phyloP scores from a whole-genome alignment of 2,113 vertebrate genomes.

The Podocnemis expansa region DNA sequence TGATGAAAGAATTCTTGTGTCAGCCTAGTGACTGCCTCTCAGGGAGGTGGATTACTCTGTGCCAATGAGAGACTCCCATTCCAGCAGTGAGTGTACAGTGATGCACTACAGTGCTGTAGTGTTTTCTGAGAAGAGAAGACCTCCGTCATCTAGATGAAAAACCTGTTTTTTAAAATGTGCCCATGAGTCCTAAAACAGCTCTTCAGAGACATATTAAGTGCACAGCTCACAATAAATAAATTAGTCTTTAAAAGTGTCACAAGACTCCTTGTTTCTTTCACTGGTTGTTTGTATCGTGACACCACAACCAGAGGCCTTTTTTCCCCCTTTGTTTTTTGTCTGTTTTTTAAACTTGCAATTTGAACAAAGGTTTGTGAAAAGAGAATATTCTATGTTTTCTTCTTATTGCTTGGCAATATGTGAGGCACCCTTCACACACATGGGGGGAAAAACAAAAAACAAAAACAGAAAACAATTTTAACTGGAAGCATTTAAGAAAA shows the following conservation, averaged over 20 bases:
- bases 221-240: too few relatives aligned
- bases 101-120: neutral
- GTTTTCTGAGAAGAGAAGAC: neutral
- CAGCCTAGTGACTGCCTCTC: neutral
- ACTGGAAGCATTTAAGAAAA: neutral
- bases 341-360: neutral
- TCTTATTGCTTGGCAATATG: conserved; percentile 2
- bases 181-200: neutral
- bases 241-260: too few relatives aligned
- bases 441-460: too few relatives aligned
- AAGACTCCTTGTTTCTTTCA: neutral
- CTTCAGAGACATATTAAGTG: too few relatives aligned
- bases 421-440: neutral
- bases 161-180: neutral
- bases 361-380: neutral
- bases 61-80: neutral
- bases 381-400: neutral
- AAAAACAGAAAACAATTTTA: neutral
- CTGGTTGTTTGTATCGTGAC: neutral
- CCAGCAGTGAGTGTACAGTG: neutral
- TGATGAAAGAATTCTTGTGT: neutral
- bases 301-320: neutral
- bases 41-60: neutral
- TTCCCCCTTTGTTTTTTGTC: neutral
- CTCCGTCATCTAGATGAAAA: neutral